These are phyloP conservation scores for Busseola fusca DNA, from an alignment of 2,888 invertebrate genomes.

Conservation along the genomic window DNA sequence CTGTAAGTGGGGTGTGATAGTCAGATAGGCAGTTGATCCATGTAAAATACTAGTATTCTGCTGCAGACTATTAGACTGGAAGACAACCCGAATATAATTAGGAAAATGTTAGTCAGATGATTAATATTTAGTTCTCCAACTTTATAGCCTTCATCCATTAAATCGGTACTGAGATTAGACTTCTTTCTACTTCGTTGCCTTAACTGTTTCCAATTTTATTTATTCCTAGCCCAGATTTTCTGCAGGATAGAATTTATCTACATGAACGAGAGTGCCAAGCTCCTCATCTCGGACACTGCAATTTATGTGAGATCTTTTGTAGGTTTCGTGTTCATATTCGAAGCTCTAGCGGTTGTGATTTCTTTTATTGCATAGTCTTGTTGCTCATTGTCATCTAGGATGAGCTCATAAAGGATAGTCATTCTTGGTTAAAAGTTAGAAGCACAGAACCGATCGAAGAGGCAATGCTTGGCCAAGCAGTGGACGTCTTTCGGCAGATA, in stretches of 20 bases:
- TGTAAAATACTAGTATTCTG: too few species aligned
- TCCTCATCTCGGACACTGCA: slow-evolving; percentile 67
- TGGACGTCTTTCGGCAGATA: background rate
- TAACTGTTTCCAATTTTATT: background rate
- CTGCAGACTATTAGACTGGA: too few species aligned
- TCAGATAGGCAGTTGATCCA: too few species aligned
- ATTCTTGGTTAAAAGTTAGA: background rate
- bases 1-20: too few species aligned
- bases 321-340: slow-evolving; percentile 56
- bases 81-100: too few species aligned
- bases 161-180: too few species aligned
- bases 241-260: slow-evolving; percentile 29
- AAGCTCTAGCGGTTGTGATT: slow-evolving; percentile 50
- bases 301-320: slow-evolving; percentile 74
- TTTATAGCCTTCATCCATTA: background rate
- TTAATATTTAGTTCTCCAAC: too few species aligned
- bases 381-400: background rate
- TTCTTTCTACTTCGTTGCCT: too few species aligned
- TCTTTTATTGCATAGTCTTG: slow-evolving; percentile 30
- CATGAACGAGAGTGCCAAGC: slow-evolving; percentile 43
- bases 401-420: background rate
- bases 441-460: background rate
- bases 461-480: background rate
- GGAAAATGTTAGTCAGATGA: too few species aligned
- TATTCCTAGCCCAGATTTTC: background rate